Base-by-base conservation (phyloP, 2,888 invertebrate species). In the Aproaerema taeniolella region DNA sequence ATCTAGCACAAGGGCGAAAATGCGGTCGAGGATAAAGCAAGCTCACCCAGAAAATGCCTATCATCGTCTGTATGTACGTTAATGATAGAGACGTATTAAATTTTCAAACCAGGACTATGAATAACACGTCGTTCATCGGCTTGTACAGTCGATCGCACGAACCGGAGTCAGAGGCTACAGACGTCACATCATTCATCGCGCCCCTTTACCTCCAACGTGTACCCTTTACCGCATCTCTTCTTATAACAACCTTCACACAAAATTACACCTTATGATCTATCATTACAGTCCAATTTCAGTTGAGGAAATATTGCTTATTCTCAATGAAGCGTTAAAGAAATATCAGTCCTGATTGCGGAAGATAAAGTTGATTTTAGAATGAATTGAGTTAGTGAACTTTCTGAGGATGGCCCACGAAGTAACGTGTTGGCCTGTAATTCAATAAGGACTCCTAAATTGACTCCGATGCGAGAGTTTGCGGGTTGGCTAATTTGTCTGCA, bases 391-490 rank as follows among this genome's bases (percentile, higher is more conserved):
- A 4, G 1, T 8, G 7, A 8, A n/a, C n/a, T n/a, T n/a, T n/a
- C n/a, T 49, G 49, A 52, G 51, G 48, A 51, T 52, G 50, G 52
- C 48, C 58, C 47, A 49, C 47, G 50, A 51, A 59, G 73, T 74
- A 79, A 82, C 70, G 79, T 81, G 80, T 74, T 65, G 70, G 78
- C 60, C 61, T 68, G 76, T 82, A 81, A 83, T 80, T 82, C 75
- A 82, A 82, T 83, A 80, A 83, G 76, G 79, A 68, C 72, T 70
- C 75, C 79, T 67, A 80, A 82, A 80, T 82, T 81, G 79, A 79
- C 74, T 80, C 70, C 67, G 76, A 83, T 81, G 79, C 68, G 73
- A 53, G 68, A 74, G 78, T 78, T 73, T 78, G 76, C 62, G 77
- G 74, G 51, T 53, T 58, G 56, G 62, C 71, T 76, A 80, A 81